Evolutionary conservation across 2,113 vertebrate genomes (phyloP).

Genomic region (Amblyornis subalaris): DNA sequence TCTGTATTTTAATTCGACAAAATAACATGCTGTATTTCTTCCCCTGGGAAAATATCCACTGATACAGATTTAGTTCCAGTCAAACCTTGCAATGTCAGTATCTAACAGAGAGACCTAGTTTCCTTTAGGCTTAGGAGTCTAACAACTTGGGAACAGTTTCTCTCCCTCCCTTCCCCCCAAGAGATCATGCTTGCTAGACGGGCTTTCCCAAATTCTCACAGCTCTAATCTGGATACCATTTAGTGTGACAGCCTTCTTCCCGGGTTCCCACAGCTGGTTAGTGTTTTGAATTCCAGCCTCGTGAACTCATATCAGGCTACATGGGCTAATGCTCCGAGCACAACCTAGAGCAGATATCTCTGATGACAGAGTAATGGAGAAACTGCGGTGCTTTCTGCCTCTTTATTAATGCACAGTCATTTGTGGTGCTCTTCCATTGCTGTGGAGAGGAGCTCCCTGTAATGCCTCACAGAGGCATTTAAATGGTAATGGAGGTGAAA

Average conservation of each 20-base stretch:
- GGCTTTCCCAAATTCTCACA: conserved; percentile 81
- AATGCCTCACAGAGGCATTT: not conserved
- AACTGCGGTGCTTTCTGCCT: conserved; percentile 36
- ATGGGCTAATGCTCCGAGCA: conserved; percentile 73
- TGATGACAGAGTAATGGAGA: conserved; percentile 78
- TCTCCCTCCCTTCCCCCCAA: not conserved
- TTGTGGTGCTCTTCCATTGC: conserved; percentile 38
- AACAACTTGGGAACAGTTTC: conserved; percentile 36
- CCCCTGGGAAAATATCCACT: conserved; percentile 30
- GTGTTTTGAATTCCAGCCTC: conserved; percentile 92
- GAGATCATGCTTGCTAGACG: conserved; percentile 66
- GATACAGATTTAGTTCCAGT: not conserved
- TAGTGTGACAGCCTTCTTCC: conserved; percentile 79
- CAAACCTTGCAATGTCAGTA: not conserved
- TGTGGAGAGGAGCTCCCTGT: not conserved
- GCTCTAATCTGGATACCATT: conserved; percentile 80
- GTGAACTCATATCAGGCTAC: conserved; percentile 89
- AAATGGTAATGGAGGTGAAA: not conserved
- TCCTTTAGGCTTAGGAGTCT: conserved; percentile 1
- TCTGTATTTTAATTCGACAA: not conserved
- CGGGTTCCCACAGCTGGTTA: conserved; percentile 90
- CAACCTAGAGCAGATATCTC: conserved; percentile 75
- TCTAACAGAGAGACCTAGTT: conserved; percentile 27
- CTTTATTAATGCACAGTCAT: conserved; percentile 59
- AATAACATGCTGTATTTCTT: not conserved